Evolutionary conservation across 2,797 vertebrate species (phyloP).

Genomic region (Philypnodon macrostomus): DNA sequence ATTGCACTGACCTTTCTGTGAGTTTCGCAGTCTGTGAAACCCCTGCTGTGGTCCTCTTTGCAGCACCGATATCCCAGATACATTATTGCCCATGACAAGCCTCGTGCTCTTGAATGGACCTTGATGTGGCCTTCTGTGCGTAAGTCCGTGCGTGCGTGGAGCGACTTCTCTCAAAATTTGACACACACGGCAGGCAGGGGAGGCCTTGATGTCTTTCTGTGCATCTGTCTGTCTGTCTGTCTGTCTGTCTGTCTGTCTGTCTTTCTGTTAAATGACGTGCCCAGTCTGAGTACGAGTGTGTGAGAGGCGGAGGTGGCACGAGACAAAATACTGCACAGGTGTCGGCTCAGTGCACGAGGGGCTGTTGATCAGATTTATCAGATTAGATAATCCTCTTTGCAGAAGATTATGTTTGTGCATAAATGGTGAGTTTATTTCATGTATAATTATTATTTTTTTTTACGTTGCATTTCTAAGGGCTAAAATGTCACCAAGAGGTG

Average conservation of each 20-base stretch:
- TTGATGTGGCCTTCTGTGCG: too few species aligned
- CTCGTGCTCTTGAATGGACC: not conserved
- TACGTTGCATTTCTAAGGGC: not conserved
- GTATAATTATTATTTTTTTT: not conserved
- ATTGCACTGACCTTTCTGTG: slow-evolving; percentile 62
- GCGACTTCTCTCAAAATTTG: not conserved
- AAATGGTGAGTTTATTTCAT: too few species aligned
- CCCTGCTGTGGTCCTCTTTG: slow-evolving; percentile 65
- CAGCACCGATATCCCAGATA: slow-evolving; percentile 52
- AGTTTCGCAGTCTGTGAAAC: slow-evolving; percentile 65
- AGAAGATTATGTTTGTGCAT: not conserved
- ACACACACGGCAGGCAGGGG: too few species aligned
- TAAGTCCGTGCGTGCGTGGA: too few species aligned
- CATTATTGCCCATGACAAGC: slow-evolving; percentile 59
- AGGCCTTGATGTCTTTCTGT: too few species aligned
- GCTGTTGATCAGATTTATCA: not conserved
- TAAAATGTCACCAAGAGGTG: too few species aligned
- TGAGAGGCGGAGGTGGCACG: slow-evolving; percentile 3
- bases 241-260: not conserved
- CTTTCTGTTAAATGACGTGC: slow-evolving; percentile 1
- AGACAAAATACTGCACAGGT: slow-evolving; percentile 18
- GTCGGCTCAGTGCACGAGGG: slow-evolving; percentile 11
- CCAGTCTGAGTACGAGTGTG: not conserved
- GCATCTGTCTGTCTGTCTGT: not conserved
- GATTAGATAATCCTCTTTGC: not conserved